Percentiles rank a stretch among this genome's conserved stretches.
phyloP scores from a whole-genome alignment of 2,888 invertebrate species.

The Tubulanus polymorphus region DNA sequence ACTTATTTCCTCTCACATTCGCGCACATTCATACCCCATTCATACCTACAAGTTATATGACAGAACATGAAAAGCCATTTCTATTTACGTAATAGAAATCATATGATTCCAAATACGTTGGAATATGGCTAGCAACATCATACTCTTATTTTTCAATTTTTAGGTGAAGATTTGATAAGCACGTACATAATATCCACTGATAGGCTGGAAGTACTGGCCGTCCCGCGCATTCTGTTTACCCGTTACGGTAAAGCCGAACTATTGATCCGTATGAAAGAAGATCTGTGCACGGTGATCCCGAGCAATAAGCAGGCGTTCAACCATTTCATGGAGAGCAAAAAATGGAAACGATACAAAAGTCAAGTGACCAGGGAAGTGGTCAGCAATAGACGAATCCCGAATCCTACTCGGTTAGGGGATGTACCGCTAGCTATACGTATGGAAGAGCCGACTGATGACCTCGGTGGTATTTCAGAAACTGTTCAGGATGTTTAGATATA shows the following conservation, averaged over 20 bases:
- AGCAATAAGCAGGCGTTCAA: constrained; percentile 21
- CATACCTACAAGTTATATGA: no score
- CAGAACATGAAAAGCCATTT: no score
- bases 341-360: constrained; percentile 29
- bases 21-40: no score
- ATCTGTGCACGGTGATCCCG: constrained; percentile 22
- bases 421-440: constrained; percentile 23
- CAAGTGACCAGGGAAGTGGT: constrained; percentile 23
- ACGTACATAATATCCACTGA: constrained; percentile 28
- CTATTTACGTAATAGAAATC: no score
- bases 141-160: no score
- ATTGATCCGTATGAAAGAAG: constrained; percentile 21
- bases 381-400: constrained; percentile 9
- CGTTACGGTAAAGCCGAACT: constrained; percentile 24
- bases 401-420: constrained; percentile 14
- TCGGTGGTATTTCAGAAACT: no score
- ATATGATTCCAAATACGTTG: no score
- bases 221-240: constrained; percentile 26
- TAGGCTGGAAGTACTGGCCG: constrained; percentile 24
- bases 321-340: constrained; percentile 22
- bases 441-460: no score
- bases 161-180: constrained; percentile 30
- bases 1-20: no score
- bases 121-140: no score
- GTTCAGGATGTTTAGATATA: no score